Percentiles rank a stretch among this genome's conserved stretches.
Conservation (phyloP, 2,113 vertebrate genomes). For the Paedocypris sp. region DNA sequence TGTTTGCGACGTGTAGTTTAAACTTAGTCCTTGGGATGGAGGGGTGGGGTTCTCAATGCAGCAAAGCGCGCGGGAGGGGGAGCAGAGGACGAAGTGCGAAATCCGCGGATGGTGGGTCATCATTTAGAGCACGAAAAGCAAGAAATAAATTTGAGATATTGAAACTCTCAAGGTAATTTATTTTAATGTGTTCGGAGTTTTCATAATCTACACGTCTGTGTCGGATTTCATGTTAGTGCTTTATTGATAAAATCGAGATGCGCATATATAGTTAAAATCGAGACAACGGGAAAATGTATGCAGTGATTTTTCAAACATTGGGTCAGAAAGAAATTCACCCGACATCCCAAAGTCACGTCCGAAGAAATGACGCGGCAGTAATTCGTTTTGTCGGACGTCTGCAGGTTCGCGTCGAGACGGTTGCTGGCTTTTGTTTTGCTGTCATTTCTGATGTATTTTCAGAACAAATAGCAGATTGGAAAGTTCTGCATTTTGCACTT, state of each 20-base stretch:
- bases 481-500: neutral
- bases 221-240: neutral
- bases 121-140: constrained; percentile 2
- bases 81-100: constrained; percentile 11
- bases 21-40: constrained; percentile 28
- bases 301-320: too few species aligned
- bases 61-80: constrained; percentile 27
- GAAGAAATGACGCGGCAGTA: neutral
- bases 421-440: neutral
- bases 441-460: neutral
- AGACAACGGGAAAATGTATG: neutral
- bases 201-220: neutral
- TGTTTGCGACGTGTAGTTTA: constrained; percentile 20
- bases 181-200: neutral
- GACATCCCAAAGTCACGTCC: neutral
- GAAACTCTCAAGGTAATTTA: constrained; percentile 25
- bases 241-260: neutral
- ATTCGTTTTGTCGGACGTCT: neutral
- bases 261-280: neutral
- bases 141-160: constrained; percentile 19
- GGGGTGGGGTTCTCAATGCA: constrained; percentile 39
- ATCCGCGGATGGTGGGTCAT: constrained; percentile 23
- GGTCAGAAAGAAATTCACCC: too few species aligned
- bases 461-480: neutral
- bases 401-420: neutral